Base-by-base conservation (phyloP, 2,888 invertebrate species). In the Temnothorax ravouxi region DNA sequence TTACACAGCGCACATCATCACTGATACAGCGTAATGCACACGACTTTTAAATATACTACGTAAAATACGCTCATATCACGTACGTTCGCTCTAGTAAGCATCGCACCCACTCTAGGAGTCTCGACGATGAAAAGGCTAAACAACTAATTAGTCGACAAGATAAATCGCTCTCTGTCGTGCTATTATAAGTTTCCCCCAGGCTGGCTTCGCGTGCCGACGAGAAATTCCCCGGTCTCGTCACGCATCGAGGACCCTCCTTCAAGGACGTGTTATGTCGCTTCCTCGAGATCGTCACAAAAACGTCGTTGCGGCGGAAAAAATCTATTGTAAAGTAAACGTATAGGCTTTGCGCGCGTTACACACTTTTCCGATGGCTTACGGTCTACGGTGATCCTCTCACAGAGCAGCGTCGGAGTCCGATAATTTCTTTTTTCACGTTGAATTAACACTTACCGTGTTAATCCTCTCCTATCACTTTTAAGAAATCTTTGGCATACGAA, bases 11-110 rank as follows among this genome's bases (percentile, higher is more conserved):
- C 89, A 89, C 90, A 89, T 88, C 90, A 91, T 88, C 91, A 90
- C 89, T 90, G 91, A 91, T 90, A 90, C 91, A 91, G 90, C 90
- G 90, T 87, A 91, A 91, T 91, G 89, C 89, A 89, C 91, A 91
- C 87, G 83, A 80, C 77, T 86, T 86, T 79, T 71, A 80, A 87
- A 81, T 85, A 84, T 86, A 85, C 86, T 90, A 88, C 87, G 85
- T 89, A 71, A 77, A 77, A 88, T 88, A 89, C 89, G 86, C 91
- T 88, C 91, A 87, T 61, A 76, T 77, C 90, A 89, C 91, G 87
- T 89, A 88, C 90, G 87, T 89, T 89, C 71, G 71, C 90, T 84
- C 89, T 91, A 88, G 83, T 79, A 90, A 90, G 87, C 91, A 91
- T 88, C 90, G 91, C 90, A 91, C 89, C 85, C 91, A 91, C 90